Evolutionary conservation across 2,888 invertebrate species (phyloP).

Genomic region (Pandemis cinnamomeana): DNA sequence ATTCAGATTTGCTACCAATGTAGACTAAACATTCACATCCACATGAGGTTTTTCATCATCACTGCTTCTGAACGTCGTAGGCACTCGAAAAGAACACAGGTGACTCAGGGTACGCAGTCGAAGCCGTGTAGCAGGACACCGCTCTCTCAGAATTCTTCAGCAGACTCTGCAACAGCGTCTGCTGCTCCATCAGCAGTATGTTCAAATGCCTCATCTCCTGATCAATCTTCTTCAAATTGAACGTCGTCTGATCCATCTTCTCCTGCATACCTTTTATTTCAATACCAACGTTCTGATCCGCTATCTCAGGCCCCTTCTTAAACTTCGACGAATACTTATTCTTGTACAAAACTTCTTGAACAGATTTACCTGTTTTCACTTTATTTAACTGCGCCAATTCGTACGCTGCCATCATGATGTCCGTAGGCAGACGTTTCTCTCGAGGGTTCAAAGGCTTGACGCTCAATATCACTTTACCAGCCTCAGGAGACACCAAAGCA

Average conservation of each 20-base stretch:
- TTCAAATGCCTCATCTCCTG: slow-evolving; percentile 89
- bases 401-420: slow-evolving; percentile 91
- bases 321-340: slow-evolving; percentile 86
- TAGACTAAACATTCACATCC: neutral
- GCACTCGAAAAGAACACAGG: slow-evolving; percentile 65
- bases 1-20: neutral
- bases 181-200: slow-evolving; percentile 74
- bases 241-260: slow-evolving; percentile 88
- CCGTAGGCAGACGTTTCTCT: slow-evolving; percentile 91
- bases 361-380: slow-evolving; percentile 86
- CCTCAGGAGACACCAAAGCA: slow-evolving; percentile 91
- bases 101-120: slow-evolving; percentile 64
- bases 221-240: slow-evolving; percentile 88
- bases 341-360: slow-evolving; percentile 84
- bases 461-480: slow-evolving; percentile 91
- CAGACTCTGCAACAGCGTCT: slow-evolving; percentile 68
- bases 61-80: slow-evolving; percentile 49
- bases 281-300: slow-evolving; percentile 80
- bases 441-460: slow-evolving; percentile 93
- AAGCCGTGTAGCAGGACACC: slow-evolving; percentile 55
- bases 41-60: neutral
- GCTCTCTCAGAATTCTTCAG: slow-evolving; percentile 58
- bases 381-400: slow-evolving; percentile 91
- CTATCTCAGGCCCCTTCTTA: slow-evolving; percentile 81
- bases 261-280: slow-evolving; percentile 86